phyloP scores from a whole-genome alignment of 2,888 invertebrate species.

The Acutogordius australiensis region DNA sequence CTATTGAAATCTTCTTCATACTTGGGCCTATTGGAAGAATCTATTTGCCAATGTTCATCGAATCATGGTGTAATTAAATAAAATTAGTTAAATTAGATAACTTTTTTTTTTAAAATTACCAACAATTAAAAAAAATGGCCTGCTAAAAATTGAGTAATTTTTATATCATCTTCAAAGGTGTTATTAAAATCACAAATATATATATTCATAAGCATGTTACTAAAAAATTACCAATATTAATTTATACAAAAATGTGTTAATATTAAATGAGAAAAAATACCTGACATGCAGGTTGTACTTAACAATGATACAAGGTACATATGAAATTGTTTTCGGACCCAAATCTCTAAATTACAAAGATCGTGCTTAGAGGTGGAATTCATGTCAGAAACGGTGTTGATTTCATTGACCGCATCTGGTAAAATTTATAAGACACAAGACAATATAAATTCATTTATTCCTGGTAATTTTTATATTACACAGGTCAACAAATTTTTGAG shows the following conservation, averaged over 20 bases:
- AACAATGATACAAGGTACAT: conserved; percentile 4
- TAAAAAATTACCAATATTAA: neutral
- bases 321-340: neutral
- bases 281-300: neutral
- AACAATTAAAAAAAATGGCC: neutral
- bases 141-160: too few species aligned
- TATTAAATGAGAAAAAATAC: neutral
- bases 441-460: too few species aligned
- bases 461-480: too few species aligned
- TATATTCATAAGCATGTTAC: too few species aligned
- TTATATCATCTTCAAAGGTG: too few species aligned
- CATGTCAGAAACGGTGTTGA: neutral
- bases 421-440: too few species aligned
- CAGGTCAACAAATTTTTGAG: too few species aligned
- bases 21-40: neutral
- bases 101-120: neutral
- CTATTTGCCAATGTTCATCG: neutral
- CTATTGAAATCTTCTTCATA: conserved; percentile 5
- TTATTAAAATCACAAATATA: too few species aligned
- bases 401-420: neutral
- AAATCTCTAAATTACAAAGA: neutral
- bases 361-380: neutral
- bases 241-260: neutral
- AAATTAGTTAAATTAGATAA: neutral
- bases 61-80: too few species aligned